Base-by-base conservation (phyloP, 2,797 vertebrate species). In the Phyllotis vaccarum region DNA sequence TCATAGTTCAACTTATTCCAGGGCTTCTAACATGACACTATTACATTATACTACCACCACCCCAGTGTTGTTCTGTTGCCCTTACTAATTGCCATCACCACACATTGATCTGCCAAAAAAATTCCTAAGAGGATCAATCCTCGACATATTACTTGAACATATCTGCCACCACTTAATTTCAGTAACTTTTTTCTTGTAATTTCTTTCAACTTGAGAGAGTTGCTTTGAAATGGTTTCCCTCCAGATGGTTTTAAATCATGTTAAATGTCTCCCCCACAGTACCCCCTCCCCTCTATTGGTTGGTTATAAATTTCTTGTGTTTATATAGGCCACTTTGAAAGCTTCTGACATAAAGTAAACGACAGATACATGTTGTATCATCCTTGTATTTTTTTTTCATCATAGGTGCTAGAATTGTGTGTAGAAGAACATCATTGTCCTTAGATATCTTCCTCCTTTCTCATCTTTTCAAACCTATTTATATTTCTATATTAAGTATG, bases 401-500 rank as follows among this genome's bases (percentile, higher is more conserved):
- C 21, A 16, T 74, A 95, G 6, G 5, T 89, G 68, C 52, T 72
- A 76, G n/a, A 94, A 95, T 21, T 96, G 52, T 95, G 92, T 46
- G 1, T 80, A 86, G 87, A 85, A 91, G 21, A 93, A 91, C 40
- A 68, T 86, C 21, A 72, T 90, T 75, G 4, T 87, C 80, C 62
- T 89, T 95, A 7, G 86, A 43, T 11, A 86, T 94, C 29, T 72
- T 80, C 62, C 87, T 29, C 78, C 70, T 92, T 81, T 43, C 81
- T 93, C 13, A 86, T 94, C 79, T 92, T 68, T 94, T 8, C 54
- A 93, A 94, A 89, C 89, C 7, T 86, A 37, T 86, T 95, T 93
- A 43, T 83, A 90, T 95, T 91, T 95, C 49, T 86, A 88, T 88
- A 96, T 16, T 52, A 80, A 62, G 24, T 93, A 43, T 70, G 31